These are phyloP conservation scores for Aculops lycopersici DNA, from an alignment of 1,140 invertebrate genomes.

Conservation along the genomic window DNA sequence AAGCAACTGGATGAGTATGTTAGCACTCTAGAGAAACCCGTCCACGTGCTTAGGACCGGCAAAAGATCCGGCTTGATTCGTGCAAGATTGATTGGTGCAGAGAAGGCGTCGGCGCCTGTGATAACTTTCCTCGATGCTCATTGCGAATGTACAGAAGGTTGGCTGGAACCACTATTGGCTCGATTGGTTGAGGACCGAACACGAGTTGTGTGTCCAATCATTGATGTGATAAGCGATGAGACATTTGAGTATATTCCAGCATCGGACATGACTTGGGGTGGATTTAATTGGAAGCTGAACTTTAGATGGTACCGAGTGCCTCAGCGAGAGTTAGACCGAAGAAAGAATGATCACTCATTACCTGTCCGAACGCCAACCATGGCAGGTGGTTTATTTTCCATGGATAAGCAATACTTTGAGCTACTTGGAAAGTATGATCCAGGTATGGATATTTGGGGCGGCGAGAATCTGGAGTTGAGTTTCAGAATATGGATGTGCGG, in stretches of 20 bases:
- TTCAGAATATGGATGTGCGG: slow-evolving; percentile 96
- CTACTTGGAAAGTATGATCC: slow-evolving; percentile 86
- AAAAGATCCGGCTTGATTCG: slow-evolving; percentile 69
- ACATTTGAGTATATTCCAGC: slow-evolving; percentile 69
- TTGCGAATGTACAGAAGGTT: slow-evolving; percentile 60
- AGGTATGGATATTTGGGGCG: slow-evolving; percentile 98
- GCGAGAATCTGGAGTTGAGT: slow-evolving; percentile 95
- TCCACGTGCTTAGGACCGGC: slow-evolving; percentile 38
- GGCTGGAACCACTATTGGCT: slow-evolving; percentile 61
- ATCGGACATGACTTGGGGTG: slow-evolving; percentile 80
- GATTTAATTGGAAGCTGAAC: slow-evolving; percentile 93
- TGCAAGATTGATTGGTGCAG: slow-evolving; percentile 59
- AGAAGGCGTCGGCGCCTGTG: slow-evolving; percentile 58
- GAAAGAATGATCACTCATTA: slow-evolving; percentile 50
- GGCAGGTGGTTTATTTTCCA: slow-evolving; percentile 93
- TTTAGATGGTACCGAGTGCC: slow-evolving; percentile 87
- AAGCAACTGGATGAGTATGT: slow-evolving; percentile 63
- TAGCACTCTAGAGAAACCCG: slow-evolving; percentile 37
- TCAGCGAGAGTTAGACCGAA: slow-evolving; percentile 61
- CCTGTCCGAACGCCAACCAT: slow-evolving; percentile 77
- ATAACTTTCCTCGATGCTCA: slow-evolving; percentile 87
- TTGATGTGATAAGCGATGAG: slow-evolving; percentile 88
- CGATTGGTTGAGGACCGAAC: slow-evolving; percentile 63
- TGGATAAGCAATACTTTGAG: slow-evolving; percentile 84
- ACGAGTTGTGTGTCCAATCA: slow-evolving; percentile 82